phyloP scores from a whole-genome alignment of 2,888 invertebrate genomes.

The Pachliopta kotzebuea region DNA sequence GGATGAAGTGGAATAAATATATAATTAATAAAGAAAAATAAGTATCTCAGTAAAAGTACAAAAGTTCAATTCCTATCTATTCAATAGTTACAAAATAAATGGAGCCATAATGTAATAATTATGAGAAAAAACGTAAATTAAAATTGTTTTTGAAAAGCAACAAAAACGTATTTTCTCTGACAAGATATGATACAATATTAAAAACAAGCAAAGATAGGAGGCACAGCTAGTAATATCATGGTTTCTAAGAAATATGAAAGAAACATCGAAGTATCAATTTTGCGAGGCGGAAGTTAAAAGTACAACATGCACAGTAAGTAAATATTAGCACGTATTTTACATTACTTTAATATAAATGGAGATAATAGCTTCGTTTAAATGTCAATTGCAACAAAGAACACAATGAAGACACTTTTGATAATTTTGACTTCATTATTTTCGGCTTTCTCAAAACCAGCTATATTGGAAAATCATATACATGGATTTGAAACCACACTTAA shows the following conservation, averaged over 20 bases:
- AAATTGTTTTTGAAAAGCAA: background rate
- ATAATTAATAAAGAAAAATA: too few relatives aligned
- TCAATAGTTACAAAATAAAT: too few relatives aligned
- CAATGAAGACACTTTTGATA: conserved; percentile 67
- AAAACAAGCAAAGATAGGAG: background rate
- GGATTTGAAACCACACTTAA: conserved; percentile 37
- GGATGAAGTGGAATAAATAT: too few relatives aligned
- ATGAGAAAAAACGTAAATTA: too few relatives aligned
- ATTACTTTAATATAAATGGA: conserved; percentile 60
- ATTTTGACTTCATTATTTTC: conserved; percentile 55
- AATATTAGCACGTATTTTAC: conserved; percentile 56
- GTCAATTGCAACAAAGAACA: conserved; percentile 54
- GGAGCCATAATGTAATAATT: too few relatives aligned
- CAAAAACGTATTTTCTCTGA: background rate
- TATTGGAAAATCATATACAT: conserved; percentile 37
- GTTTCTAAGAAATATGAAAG: background rate
- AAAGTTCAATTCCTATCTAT: too few relatives aligned
- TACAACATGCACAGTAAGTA: conserved; percentile 15
- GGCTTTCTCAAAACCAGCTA: conserved; percentile 57
- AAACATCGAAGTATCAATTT: conserved; percentile 8
- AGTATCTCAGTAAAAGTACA: too few relatives aligned
- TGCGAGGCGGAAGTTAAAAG: conserved; percentile 21
- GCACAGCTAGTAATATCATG: background rate
- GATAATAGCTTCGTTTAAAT: conserved; percentile 36
- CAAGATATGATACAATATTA: background rate